These are phyloP conservation scores for Turritopsis rubra DNA, from an alignment of 30 jellyfish, hydroid and myxozoan species.

Conservation along the genomic window DNA sequence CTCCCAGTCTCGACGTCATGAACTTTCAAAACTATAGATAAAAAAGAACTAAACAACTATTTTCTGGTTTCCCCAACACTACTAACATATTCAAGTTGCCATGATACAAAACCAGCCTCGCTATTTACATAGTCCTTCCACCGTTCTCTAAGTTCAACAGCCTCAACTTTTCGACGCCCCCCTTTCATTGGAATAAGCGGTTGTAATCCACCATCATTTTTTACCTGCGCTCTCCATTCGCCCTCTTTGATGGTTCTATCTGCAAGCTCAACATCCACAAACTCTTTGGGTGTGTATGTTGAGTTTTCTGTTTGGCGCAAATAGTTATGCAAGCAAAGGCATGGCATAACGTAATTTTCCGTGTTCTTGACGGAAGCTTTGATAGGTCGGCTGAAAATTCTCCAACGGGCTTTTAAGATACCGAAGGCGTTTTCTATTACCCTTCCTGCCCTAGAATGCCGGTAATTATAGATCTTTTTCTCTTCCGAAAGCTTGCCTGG, in stretches of 20 bases:
- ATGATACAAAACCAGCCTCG: too few species aligned
- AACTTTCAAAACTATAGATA: background rate
- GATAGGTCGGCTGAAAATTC: background rate
- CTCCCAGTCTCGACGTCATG: background rate
- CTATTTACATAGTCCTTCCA: too few species aligned
- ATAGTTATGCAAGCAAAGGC: constrained; percentile 10
- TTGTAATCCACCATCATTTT: background rate
- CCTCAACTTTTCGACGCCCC: background rate
- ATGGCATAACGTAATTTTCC: background rate
- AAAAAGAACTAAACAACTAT: too few species aligned
- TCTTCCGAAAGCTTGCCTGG: too few species aligned
- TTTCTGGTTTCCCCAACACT: background rate
- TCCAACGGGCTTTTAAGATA: background rate
- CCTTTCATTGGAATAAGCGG: background rate
- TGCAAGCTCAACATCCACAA: background rate
- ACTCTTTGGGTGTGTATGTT: background rate
- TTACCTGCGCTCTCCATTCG: background rate
- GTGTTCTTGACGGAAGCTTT: background rate
- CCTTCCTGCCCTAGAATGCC: too few species aligned
- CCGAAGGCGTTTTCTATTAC: background rate
- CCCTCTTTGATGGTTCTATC: background rate
- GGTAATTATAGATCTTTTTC: too few species aligned
- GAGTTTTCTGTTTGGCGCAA: constrained; percentile 18
- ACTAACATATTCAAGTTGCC: background rate
- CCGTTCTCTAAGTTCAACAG: too few species aligned